phyloP scores from a whole-genome alignment of 2,113 vertebrate genomes.

The Benitochromis conjunctus region DNA sequence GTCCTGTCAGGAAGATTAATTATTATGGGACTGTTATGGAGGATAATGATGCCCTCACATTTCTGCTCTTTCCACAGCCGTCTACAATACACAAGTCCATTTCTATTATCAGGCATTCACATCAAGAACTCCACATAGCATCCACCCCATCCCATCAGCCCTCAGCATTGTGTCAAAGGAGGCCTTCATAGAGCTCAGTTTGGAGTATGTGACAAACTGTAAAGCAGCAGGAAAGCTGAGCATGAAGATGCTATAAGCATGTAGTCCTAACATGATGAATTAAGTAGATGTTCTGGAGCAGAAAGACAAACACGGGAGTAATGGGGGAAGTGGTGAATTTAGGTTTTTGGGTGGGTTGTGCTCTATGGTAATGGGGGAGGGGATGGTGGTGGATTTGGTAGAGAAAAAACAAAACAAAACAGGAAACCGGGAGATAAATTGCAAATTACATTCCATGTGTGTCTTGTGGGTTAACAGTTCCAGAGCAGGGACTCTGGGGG shows the following conservation, averaged over 20 bases:
- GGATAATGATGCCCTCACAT: background rate
- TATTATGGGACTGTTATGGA: background rate
- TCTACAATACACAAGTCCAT: constrained; percentile 6
- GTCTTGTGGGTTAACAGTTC: constrained; percentile 31
- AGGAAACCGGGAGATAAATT: constrained; percentile 50
- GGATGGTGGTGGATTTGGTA: background rate
- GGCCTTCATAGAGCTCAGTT: constrained; percentile 23
- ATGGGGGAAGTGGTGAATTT: background rate
- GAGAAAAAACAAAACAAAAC: background rate
- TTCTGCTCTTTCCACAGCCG: background rate
- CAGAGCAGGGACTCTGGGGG: constrained; percentile 22
- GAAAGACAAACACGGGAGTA: background rate
- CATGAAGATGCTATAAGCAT: background rate
- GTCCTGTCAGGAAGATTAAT: background rate
- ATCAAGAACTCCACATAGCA: constrained; percentile 51
- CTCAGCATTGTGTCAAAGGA: constrained; percentile 26
- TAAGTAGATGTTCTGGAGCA: constrained; percentile 15
- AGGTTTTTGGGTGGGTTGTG: background rate
- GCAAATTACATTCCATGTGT: constrained; percentile 53
- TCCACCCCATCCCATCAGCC: constrained; percentile 14
- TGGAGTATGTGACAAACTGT: background rate
- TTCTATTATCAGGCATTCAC: constrained; percentile 51
- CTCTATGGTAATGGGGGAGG: background rate
- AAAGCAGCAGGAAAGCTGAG: constrained; percentile 2
- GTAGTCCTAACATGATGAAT: constrained; percentile 13